phyloP scores from a whole-genome alignment of 2,888 invertebrate genomes.

The Scaptomyza caliginosa region DNA sequence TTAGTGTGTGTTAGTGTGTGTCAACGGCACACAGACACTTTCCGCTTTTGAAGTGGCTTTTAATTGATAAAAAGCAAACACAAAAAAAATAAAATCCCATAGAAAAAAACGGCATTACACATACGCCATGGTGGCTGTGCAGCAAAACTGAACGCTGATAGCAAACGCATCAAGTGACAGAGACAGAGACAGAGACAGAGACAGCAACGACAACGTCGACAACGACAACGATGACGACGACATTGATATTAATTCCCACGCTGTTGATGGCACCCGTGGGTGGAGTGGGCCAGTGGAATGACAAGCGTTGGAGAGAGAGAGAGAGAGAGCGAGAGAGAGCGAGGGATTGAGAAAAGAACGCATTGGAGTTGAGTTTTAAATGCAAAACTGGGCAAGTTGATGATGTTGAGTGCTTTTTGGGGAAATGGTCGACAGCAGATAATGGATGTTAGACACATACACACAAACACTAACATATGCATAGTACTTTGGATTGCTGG shows the following conservation, averaged over 20 bases:
- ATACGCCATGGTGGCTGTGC: conserved; percentile 72
- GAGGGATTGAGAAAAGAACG: conserved; percentile 4
- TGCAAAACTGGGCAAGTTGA: conserved; percentile 57
- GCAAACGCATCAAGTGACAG: conserved; percentile 50
- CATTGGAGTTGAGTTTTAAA: conserved; percentile 37
- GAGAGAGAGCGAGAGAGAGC: not conserved
- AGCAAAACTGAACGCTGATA: conserved; percentile 59
- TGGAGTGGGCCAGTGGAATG: conserved; percentile 23
- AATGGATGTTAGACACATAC: conserved; percentile 37
- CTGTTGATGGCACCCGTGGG: conserved; percentile 54
- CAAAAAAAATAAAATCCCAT: conserved; percentile 45
- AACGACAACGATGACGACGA: conserved; percentile 46
- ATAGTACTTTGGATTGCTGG: not conserved
- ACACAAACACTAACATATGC: not conserved
- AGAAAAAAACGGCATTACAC: conserved; percentile 61
- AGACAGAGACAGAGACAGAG: conserved; percentile 2
- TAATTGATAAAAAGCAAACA: conserved; percentile 78
- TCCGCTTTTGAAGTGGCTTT: conserved; percentile 80
- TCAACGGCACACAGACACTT: conserved; percentile 74
- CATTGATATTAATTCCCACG: conserved; percentile 77
- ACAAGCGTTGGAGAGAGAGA: conserved; percentile 1
- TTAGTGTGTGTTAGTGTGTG: conserved; percentile 53
- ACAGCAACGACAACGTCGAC: conserved; percentile 5
- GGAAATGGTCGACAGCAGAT: conserved; percentile 44
- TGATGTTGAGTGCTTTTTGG: conserved; percentile 61